phyloP scores from a whole-genome alignment of 2,888 invertebrate species.

The Ennomos quercinarius region DNA sequence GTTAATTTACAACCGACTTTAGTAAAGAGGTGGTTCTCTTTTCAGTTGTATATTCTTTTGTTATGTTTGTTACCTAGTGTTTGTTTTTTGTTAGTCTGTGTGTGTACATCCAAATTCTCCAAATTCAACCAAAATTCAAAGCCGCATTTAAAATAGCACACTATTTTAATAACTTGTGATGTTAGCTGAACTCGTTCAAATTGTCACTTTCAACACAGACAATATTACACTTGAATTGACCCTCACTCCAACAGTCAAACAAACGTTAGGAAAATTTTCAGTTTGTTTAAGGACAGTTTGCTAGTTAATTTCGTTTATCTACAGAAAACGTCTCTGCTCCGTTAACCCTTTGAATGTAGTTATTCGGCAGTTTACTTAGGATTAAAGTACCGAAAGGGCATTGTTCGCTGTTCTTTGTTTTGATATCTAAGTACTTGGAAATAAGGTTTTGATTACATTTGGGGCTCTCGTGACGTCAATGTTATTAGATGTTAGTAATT shows the following conservation, averaged over 20 bases:
- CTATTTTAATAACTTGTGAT: no score
- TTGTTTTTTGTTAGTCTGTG: no score
- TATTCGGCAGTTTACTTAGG: slow-evolving; percentile 37
- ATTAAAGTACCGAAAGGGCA: slow-evolving; percentile 26
- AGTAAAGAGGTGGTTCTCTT: no score
- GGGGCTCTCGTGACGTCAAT: neutral
- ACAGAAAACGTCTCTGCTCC: slow-evolving; percentile 15
- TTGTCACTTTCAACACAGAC: no score
- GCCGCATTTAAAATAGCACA: no score
- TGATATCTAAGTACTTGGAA: slow-evolving; percentile 16
- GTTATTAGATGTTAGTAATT: neutral
- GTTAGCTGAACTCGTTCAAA: no score
- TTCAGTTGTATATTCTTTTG: no score
- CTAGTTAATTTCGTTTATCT: slow-evolving; percentile 31
- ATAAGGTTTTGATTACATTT: slow-evolving; percentile 24
- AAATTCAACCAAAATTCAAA: no score
- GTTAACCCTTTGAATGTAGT: slow-evolving; percentile 27
- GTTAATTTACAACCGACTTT: no score
- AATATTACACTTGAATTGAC: slow-evolving; percentile 7
- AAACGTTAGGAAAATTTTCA: slow-evolving; percentile 19
- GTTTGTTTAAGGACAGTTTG: slow-evolving; percentile 24
- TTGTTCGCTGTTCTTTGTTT: slow-evolving; percentile 16
- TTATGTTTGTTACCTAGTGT: no score
- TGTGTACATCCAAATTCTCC: no score
- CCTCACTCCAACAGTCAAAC: slow-evolving; percentile 7